Base-by-base conservation (phyloP, 2,888 invertebrate species). In the Rotaria macrura region DNA sequence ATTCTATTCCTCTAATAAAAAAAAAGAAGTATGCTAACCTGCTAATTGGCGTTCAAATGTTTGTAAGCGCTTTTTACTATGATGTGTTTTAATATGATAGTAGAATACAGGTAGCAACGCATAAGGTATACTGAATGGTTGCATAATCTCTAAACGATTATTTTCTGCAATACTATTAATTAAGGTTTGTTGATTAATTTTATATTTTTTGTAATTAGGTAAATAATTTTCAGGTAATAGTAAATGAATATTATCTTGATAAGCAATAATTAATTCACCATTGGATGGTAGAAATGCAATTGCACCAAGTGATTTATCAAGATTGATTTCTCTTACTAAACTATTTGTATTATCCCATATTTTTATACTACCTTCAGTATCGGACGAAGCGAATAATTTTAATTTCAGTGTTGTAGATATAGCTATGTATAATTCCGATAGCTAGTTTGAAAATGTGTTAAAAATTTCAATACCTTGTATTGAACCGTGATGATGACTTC, bases 301-400 rank as follows among this genome's bases (percentile, higher is more conserved):
- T 17, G 65, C 17, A 65, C 34, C 2, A 20, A 65, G 34, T 65
- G 65, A 34, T 65, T 14, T 34, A 65, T 65, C 65, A 34, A 65
- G 65, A 65, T 65, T 34, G 34, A 65, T 38, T 65, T 65, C 65
- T 2, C 65, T 34, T 34, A 65, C 10, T 65, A 65, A 38, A 29
- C 34, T 65, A 65, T 65, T 65, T 29, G 65, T 65, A 34, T 34
- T 65, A 20, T 65, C 65, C 65, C 65, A 65, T 10, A 65, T 65
- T 38, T 65, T 65, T 17, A 65, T 65, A 34, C 14, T 3, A 79
- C 79, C 79, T 79, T 40, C 79, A 14, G 0, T 40, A 40, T 43
- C 79, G 0, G 79, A 79, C n/a, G 79, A 79, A 43, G 79, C 40
- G 34, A 79, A 79, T 79, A 79, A 79, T 43, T 79, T 79, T 79